phyloP scores from a whole-genome alignment of 2,113 vertebrate genomes.

The Cephalopterus ornatus region DNA sequence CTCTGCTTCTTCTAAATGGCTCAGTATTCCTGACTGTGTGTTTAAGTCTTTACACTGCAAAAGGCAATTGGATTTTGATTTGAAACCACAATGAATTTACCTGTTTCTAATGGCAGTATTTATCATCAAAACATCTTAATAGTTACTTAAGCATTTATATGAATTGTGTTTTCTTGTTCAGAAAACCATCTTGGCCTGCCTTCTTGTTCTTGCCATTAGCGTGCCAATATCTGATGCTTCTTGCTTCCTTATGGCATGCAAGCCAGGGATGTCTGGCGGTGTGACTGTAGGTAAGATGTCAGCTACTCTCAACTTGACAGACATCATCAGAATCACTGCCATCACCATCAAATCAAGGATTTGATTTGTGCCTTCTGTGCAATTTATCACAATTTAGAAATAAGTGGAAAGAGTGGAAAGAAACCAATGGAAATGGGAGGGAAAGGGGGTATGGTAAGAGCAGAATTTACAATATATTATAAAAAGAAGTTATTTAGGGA shows the following conservation, averaged over 20 bases:
- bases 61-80: not conserved
- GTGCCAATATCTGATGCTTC: not conserved
- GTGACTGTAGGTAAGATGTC: not conserved
- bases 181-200: conserved; percentile 1
- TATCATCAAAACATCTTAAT: not conserved
- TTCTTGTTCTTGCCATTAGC: not conserved
- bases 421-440: not conserved
- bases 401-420: not conserved
- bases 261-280: not conserved
- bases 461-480: not conserved
- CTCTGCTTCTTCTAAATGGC: not conserved
- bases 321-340: not conserved
- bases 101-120: not conserved
- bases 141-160: not conserved
- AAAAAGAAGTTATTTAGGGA: not conserved
- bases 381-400: not conserved
- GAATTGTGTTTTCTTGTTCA: not conserved
- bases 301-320: not conserved
- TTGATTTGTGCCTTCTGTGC: not conserved
- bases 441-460: not conserved
- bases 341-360: not conserved
- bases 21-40: not conserved
- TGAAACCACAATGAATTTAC: not conserved
- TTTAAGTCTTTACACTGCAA: not conserved
- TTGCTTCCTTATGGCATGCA: fast-evolving